Evolutionary conservation across 2,888 invertebrate genomes (phyloP).

Genomic region (Lasioglossum leucozonium): DNA sequence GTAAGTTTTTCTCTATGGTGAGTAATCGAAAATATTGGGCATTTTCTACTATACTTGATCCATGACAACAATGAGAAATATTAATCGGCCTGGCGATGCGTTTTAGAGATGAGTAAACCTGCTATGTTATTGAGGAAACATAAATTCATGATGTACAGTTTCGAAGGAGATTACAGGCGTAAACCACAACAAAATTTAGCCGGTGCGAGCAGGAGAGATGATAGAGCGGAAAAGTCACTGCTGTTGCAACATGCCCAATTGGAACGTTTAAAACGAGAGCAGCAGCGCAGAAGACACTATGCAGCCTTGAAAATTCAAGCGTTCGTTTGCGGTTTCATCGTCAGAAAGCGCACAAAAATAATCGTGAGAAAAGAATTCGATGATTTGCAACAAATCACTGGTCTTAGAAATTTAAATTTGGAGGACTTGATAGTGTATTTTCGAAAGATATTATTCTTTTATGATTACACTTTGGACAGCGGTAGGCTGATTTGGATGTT

Average conservation of each 20-base stretch:
- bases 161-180: slow-evolving; percentile 95
- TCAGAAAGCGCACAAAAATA: slow-evolving; percentile 89
- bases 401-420: slow-evolving; percentile 82
- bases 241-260: slow-evolving; percentile 92
- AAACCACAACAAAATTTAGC: slow-evolving; percentile 95
- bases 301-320: slow-evolving; percentile 94
- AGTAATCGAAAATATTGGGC: not conserved
- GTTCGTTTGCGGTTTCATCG: slow-evolving; percentile 90
- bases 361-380: slow-evolving; percentile 90
- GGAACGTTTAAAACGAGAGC: slow-evolving; percentile 95
- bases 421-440: slow-evolving; percentile 87
- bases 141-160: slow-evolving; percentile 87
- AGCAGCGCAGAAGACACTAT: slow-evolving; percentile 90
- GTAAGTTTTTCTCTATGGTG: slow-evolving; percentile 10
- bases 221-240: slow-evolving; percentile 86
- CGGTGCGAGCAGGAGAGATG: slow-evolving; percentile 92
- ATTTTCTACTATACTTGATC: not conserved
- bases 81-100: not conserved
- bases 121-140: slow-evolving; percentile 37
- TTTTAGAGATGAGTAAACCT: slow-evolving; percentile 36
- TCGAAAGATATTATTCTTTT: slow-evolving; percentile 91
- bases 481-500: slow-evolving; percentile 86
- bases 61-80: not conserved
- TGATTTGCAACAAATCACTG: slow-evolving; percentile 85
- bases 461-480: slow-evolving; percentile 88